These are phyloP conservation scores for Cygnus buccinator DNA, from an alignment of 2,113 vertebrate species.

Conservation along the genomic window DNA sequence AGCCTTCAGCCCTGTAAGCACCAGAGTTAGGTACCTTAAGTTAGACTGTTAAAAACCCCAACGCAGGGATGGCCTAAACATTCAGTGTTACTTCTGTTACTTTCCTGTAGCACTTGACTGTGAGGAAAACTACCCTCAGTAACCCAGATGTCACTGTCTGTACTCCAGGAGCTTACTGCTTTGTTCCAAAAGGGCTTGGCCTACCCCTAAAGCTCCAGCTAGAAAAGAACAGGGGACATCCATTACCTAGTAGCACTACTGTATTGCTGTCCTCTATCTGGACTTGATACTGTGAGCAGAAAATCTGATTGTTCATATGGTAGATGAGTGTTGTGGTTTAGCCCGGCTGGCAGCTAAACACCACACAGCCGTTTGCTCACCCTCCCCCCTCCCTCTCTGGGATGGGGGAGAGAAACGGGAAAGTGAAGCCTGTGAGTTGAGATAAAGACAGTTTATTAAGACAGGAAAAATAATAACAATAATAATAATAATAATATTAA, in stretches of 20 bases:
- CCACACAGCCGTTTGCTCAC: too few relatives aligned
- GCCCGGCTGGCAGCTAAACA: too few relatives aligned
- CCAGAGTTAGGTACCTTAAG: background rate
- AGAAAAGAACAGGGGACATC: background rate
- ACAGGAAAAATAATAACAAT: too few relatives aligned
- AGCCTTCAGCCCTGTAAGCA: background rate
- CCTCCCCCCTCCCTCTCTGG: too few relatives aligned
- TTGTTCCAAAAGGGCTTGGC: background rate
- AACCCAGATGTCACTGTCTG: background rate
- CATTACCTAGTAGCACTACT: background rate
- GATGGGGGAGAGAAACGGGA: too few relatives aligned
- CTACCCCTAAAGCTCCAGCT: background rate
- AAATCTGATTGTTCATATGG: background rate
- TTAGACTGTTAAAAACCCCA: background rate
- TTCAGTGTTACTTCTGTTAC: accelerated
- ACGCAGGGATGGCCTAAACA: background rate
- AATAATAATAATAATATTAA: too few relatives aligned
- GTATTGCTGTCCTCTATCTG: background rate
- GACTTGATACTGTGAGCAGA: background rate
- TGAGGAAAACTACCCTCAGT: background rate
- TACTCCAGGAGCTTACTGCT: background rate
- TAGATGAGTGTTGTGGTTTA: background rate
- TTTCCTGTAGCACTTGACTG: background rate
- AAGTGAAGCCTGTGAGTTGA: too few relatives aligned
- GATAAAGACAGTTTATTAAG: too few relatives aligned